Conservation (phyloP, 2,888 invertebrate species). For the Nomada hirtipes region DNA sequence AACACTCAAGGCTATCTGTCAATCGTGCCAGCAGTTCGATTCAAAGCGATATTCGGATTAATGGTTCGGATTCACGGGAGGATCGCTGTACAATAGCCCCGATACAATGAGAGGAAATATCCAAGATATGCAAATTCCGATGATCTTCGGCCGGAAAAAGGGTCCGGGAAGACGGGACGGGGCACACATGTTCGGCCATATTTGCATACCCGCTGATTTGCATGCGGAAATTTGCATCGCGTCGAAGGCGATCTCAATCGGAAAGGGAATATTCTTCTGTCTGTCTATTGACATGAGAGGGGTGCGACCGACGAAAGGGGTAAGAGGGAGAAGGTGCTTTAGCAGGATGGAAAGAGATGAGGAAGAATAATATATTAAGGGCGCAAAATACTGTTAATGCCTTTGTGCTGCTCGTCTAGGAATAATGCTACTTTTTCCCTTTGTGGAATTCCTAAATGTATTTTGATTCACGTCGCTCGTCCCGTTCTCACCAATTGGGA, state of each 20-base stretch:
- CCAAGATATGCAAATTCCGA: constrained; percentile 84
- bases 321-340: constrained; percentile 66
- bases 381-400: constrained; percentile 82
- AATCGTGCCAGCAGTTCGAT: constrained; percentile 80
- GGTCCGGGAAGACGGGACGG: constrained; percentile 81
- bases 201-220: constrained; percentile 82
- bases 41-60: constrained; percentile 84
- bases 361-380: constrained; percentile 83
- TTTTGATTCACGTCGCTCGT: constrained; percentile 65
- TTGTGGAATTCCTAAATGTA: constrained; percentile 80
- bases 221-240: constrained; percentile 84
- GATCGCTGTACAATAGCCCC: constrained; percentile 78
- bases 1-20: constrained; percentile 83
- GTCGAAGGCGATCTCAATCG: constrained; percentile 67
- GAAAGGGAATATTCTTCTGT: constrained; percentile 60
- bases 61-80: constrained; percentile 81
- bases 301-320: constrained; percentile 66
- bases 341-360: constrained; percentile 13
- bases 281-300: constrained; percentile 56
- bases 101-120: constrained; percentile 84
- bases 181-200: constrained; percentile 80
- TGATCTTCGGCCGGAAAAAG: constrained; percentile 82
- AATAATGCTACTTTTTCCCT: constrained; percentile 78
- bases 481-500: constrained; percentile 38
- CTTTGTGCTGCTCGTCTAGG: constrained; percentile 73